These are phyloP conservation scores for Leptopilina myrica DNA, from an alignment of 2,888 invertebrate genomes.

Conservation along the genomic window DNA sequence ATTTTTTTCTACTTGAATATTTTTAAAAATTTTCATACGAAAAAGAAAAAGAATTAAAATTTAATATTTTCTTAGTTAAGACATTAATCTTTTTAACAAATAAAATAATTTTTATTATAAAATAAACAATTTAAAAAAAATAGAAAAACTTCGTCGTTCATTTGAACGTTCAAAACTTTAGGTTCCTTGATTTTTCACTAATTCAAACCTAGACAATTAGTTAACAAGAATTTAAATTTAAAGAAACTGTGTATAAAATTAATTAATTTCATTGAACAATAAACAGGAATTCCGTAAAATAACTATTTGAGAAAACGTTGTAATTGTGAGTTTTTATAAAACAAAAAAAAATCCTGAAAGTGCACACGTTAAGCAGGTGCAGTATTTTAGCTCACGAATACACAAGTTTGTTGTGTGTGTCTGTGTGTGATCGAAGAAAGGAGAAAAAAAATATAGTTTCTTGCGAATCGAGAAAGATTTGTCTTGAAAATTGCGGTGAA, in stretches of 20 bases:
- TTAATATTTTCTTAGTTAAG: no score
- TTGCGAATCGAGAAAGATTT: constrained; percentile 2
- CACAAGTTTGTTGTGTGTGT: neutral
- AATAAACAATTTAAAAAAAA: no score
- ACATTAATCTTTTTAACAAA: no score
- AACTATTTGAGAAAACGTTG: neutral
- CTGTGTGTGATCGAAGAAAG: neutral
- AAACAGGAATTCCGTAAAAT: neutral
- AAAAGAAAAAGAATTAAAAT: no score
- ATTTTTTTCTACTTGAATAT: no score
- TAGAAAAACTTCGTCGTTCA: no score
- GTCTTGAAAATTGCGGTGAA: constrained; percentile 18
- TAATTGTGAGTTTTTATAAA: neutral
- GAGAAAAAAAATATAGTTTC: constrained; percentile 6
- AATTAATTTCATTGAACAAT: neutral
- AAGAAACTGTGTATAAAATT: neutral
- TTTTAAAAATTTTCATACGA: no score
- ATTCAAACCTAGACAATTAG: no score
- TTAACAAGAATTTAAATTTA: no score
- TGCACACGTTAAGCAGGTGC: constrained; percentile 24
- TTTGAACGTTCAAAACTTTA: no score
- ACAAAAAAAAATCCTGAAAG: constrained; percentile 2
- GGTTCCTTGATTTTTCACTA: no score
- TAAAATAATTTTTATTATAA: no score
- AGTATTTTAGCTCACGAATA: neutral